Percentiles rank a stretch among this genome's conserved stretches.
phyloP scores from a whole-genome alignment of 1,140 invertebrate genomes.

The Aphelenchoides fujianensis region DNA sequence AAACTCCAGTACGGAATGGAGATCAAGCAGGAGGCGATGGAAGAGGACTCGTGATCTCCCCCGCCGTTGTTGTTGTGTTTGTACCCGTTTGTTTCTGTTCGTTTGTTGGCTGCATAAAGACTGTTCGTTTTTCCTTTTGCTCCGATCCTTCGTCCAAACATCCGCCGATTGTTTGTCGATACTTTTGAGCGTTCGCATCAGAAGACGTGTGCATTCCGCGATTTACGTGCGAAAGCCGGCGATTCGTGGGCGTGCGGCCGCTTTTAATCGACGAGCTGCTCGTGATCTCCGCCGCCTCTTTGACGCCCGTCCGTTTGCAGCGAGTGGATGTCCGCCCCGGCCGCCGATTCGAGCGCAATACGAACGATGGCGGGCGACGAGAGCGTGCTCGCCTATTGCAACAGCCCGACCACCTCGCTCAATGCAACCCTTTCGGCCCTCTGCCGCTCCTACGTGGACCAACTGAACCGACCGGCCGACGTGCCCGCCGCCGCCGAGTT shows the following conservation, averaged over 20 bases:
- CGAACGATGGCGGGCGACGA: background rate
- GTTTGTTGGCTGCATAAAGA: too few relatives aligned
- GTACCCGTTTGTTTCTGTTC: conserved; percentile 15
- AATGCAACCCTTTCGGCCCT: background rate
- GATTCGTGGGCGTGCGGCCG: background rate
- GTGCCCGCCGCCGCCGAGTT: background rate
- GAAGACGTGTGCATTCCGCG: background rate
- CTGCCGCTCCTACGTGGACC: background rate
- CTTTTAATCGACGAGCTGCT: too few relatives aligned
- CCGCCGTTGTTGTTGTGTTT: conserved; percentile 7
- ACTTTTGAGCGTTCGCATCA: too few relatives aligned
- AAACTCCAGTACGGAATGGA: conserved; percentile 25
- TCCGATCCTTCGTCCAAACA: too few relatives aligned
- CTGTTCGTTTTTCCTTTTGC: too few relatives aligned
- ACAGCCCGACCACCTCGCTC: background rate
- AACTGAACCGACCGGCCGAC: background rate
- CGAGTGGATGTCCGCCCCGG: too few relatives aligned
- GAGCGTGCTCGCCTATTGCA: background rate
- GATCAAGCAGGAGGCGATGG: background rate
- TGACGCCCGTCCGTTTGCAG: too few relatives aligned
- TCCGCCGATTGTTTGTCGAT: too few relatives aligned
- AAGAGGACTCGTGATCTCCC: conserved; percentile 21
- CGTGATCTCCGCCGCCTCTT: too few relatives aligned
- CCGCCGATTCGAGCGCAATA: too few relatives aligned
- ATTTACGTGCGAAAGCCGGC: background rate